Evolutionary conservation across 2,797 vertebrate species (phyloP).

Genomic region (Mallotus villosus): DNA sequence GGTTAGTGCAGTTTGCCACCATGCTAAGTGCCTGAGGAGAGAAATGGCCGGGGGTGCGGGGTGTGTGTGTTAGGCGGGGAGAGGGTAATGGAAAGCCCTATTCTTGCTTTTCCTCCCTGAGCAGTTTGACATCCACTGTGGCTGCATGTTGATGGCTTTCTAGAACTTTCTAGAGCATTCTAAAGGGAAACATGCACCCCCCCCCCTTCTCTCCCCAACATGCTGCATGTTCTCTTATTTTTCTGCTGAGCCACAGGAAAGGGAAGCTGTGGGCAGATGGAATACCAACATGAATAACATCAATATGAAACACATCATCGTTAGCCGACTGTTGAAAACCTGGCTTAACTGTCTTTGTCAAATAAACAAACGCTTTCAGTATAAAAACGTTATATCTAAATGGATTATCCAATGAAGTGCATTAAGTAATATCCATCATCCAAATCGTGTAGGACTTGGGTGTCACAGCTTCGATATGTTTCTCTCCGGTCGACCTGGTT

Average conservation of each 20-base stretch:
- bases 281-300: conserved; percentile 11
- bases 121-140: conserved; percentile 33
- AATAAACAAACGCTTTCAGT: neutral
- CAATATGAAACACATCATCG: conserved; percentile 8
- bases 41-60: conserved; percentile 11
- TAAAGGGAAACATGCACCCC: too few relatives aligned
- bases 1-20: too few relatives aligned
- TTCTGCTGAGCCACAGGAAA: conserved; percentile 6
- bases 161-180: neutral
- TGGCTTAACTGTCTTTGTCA: neutral
- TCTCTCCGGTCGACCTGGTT: too few relatives aligned
- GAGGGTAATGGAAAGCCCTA: conserved; percentile 32
- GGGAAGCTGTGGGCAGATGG: neutral
- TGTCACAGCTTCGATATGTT: neutral
- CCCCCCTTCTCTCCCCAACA: neutral
- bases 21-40: conserved; percentile 20
- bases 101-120: conserved; percentile 43
- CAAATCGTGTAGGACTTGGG: neutral
- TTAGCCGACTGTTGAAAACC: conserved; percentile 1
- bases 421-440: too few relatives aligned
- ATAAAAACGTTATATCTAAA: neutral
- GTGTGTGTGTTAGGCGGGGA: neutral
- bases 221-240: conserved; percentile 9
- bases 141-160: conserved; percentile 36
- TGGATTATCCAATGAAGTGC: neutral